Evolutionary conservation across 2,797 vertebrate genomes (phyloP).

Genomic region (Hafferia zeledoni): DNA sequence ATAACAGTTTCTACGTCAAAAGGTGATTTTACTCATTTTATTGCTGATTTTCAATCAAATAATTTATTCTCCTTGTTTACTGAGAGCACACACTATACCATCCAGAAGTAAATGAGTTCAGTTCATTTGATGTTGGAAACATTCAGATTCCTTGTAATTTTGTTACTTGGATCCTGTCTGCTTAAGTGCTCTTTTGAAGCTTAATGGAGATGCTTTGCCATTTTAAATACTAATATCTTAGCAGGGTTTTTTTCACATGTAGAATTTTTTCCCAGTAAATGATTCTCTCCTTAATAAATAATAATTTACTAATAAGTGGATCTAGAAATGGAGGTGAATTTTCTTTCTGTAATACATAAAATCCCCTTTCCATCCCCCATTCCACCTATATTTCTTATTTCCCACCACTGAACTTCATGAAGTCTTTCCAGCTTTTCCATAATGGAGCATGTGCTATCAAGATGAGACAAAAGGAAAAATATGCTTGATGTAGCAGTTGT

Average conservation of each 20-base stretch:
- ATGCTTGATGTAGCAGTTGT: background rate
- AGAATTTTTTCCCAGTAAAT: background rate
- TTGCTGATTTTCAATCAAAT: background rate
- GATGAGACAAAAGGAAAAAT: background rate
- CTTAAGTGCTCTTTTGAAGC: slow-evolving; percentile 31
- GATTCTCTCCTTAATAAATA: background rate
- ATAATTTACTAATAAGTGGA: background rate
- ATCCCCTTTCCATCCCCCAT: background rate
- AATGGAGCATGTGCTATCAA: background rate
- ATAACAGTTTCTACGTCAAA: background rate
- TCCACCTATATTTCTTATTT: background rate
- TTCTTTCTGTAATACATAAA: background rate
- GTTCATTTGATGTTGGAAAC: slow-evolving; percentile 9
- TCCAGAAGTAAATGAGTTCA: background rate
- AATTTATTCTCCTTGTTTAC: background rate
- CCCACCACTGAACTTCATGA: background rate
- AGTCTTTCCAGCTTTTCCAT: background rate
- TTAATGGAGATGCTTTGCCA: slow-evolving; percentile 3
- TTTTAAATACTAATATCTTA: slow-evolving; percentile 40
- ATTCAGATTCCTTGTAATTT: slow-evolving; percentile 7
- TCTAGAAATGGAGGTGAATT: background rate
- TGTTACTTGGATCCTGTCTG: slow-evolving; percentile 7
- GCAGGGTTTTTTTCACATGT: slow-evolving; percentile 22
- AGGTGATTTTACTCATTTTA: background rate
- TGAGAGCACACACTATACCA: background rate